A percentile compares a stretch with the other conserved stretches of the same genome.
These are phyloP conservation scores for Australoheros scitulus DNA, from an alignment of 2,113 vertebrate species.

Conservation along the genomic window DNA sequence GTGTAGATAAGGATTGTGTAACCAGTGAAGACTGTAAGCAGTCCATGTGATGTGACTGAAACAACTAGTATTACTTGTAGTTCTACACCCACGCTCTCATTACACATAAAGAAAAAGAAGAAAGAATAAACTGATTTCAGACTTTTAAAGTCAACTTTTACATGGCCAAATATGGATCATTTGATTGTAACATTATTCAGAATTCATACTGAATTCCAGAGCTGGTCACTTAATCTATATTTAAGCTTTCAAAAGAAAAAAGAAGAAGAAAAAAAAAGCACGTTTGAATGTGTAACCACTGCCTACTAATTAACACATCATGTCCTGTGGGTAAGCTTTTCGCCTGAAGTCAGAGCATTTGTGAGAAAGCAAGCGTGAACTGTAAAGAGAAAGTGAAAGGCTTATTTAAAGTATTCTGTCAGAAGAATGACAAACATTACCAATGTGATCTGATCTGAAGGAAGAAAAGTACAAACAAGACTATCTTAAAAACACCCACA, in stretches of 20 bases:
- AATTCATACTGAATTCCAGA: not conserved
- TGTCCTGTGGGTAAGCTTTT: rapidly evolving
- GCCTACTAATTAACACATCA: rapidly evolving
- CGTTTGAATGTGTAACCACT: no score
- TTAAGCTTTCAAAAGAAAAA: not conserved
- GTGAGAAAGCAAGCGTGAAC: not conserved
- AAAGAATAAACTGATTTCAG: not conserved
- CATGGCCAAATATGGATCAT: not conserved
- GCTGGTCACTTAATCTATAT: not conserved
- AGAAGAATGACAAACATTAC: not conserved
- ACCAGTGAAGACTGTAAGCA: rapidly evolving
- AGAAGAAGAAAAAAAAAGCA: no score
- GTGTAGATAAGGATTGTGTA: rapidly evolving
- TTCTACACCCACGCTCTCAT: rapidly evolving
- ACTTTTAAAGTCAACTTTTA: not conserved
- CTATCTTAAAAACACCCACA: rapidly evolving
- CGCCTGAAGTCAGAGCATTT: not conserved
- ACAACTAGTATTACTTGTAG: not conserved
- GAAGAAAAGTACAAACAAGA: rapidly evolving
- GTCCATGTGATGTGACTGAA: not conserved
- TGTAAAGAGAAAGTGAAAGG: not conserved
- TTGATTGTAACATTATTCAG: not conserved
- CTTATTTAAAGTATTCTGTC: not conserved
- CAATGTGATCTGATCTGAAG: rapidly evolving
- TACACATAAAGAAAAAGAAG: rapidly evolving